Evolutionary conservation across 2,888 invertebrate species (phyloP).

Genomic region (Patella caerulea): DNA sequence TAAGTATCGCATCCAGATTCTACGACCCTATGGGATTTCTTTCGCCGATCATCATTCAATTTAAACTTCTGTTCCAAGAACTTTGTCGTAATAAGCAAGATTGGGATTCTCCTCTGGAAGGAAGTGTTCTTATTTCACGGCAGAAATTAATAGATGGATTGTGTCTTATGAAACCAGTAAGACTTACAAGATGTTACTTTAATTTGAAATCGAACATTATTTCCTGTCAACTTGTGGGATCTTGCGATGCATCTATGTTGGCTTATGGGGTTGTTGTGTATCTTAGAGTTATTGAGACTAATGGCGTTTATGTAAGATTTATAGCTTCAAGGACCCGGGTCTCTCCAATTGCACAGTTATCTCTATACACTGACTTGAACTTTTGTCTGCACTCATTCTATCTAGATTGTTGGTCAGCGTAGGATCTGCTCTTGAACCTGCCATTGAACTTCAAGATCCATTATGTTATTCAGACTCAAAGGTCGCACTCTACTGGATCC

Average conservation of each 20-base stretch:
- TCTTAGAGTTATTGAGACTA: neutral
- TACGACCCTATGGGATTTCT: constrained; percentile 1
- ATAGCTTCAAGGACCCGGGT: neutral
- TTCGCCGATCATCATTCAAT: constrained; percentile 1
- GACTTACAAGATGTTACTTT: neutral
- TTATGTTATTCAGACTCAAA: constrained; percentile 1
- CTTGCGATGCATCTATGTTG: neutral
- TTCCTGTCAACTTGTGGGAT: neutral
- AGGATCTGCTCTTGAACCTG: neutral
- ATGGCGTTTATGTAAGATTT: neutral
- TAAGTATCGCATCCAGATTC: neutral
- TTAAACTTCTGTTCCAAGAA: neutral
- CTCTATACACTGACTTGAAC: neutral
- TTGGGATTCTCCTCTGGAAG: neutral
- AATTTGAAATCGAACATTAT: neutral
- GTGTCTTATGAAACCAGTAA: neutral
- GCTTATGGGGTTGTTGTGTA: neutral
- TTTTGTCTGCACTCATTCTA: neutral
- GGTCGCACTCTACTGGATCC: constrained; percentile 3
- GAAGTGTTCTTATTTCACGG: neutral
- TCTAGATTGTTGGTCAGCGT: neutral
- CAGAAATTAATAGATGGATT: neutral
- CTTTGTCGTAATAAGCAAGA: too few relatives aligned
- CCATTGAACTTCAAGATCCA: neutral
- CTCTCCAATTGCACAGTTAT: neutral